A percentile compares a stretch with the other conserved stretches of the same genome.
phyloP scores from a whole-genome alignment of 2,888 invertebrate species.

The Drosophila neotestacea region DNA sequence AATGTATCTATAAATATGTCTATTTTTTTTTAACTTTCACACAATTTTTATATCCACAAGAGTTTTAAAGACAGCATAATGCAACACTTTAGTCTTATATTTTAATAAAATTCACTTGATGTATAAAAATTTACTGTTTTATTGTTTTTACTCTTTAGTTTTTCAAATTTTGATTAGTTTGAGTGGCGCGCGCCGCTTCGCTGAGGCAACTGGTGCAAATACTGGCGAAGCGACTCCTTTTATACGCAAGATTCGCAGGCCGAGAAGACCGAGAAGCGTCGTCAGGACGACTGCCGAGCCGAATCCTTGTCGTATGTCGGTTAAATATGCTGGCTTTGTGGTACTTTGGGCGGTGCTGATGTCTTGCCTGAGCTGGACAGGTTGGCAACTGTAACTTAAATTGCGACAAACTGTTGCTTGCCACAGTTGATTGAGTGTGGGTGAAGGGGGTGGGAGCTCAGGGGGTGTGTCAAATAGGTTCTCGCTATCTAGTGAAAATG shows the following conservation, averaged over 20 bases:
- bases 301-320: slow-evolving; percentile 26
- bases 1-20: background rate
- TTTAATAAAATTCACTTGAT: background rate
- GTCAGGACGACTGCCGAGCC: slow-evolving; percentile 36
- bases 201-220: slow-evolving; percentile 65
- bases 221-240: slow-evolving; percentile 54
- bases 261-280: slow-evolving; percentile 17
- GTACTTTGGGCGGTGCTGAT: background rate
- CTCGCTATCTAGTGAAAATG: background rate
- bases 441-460: background rate
- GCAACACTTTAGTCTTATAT: slow-evolving; percentile 1
- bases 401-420: slow-evolving; percentile 75
- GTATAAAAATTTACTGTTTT: too few species aligned
- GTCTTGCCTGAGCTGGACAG: slow-evolving; percentile 45
- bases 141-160: too few species aligned
- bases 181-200: slow-evolving; percentile 71
- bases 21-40: background rate
- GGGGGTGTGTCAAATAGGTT: background rate
- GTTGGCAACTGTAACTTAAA: slow-evolving; percentile 70
- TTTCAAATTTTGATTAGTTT: slow-evolving; percentile 7
- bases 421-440: slow-evolving; percentile 46
- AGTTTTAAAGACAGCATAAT: slow-evolving; percentile 8
- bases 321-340: slow-evolving; percentile 36
- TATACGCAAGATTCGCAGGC: slow-evolving; percentile 51
- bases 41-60: slow-evolving; percentile 4